phyloP scores from a whole-genome alignment of 2,113 vertebrate genomes.

The Rhinoptilus africanus region DNA sequence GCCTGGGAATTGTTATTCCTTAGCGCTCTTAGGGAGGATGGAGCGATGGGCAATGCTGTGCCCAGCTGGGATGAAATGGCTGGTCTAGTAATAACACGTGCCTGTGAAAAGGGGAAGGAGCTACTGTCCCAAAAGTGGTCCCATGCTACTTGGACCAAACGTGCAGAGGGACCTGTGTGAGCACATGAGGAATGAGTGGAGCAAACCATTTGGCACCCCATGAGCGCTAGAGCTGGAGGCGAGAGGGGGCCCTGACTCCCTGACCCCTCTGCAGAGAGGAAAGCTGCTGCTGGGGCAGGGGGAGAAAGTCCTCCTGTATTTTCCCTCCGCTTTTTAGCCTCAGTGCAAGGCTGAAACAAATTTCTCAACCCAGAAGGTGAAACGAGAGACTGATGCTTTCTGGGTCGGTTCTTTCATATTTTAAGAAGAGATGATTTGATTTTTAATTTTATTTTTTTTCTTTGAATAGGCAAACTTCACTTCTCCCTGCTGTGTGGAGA shows the following conservation, averaged over 20 bases:
- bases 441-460: not conserved
- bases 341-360: not conserved
- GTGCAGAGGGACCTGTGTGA: not conserved
- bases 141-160: not conserved
- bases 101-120: not conserved
- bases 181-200: not conserved
- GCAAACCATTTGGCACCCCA: rapidly evolving
- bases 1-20: not conserved
- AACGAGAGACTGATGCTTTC: not conserved
- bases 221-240: not conserved
- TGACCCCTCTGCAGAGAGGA: not conserved
- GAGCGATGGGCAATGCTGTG: not conserved
- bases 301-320: not conserved
- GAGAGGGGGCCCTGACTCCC: too few species aligned
- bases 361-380: not conserved
- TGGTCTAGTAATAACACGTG: rapidly evolving
- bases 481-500: not conserved
- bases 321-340: not conserved
- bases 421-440: not conserved
- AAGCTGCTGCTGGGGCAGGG: not conserved
- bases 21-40: rapidly evolving
- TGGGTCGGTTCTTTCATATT: not conserved
- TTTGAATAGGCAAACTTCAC: not conserved
- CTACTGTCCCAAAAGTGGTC: not conserved
- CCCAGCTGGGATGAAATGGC: not conserved